phyloP scores from a whole-genome alignment of 2,113 vertebrate species.

The Solea solea region DNA sequence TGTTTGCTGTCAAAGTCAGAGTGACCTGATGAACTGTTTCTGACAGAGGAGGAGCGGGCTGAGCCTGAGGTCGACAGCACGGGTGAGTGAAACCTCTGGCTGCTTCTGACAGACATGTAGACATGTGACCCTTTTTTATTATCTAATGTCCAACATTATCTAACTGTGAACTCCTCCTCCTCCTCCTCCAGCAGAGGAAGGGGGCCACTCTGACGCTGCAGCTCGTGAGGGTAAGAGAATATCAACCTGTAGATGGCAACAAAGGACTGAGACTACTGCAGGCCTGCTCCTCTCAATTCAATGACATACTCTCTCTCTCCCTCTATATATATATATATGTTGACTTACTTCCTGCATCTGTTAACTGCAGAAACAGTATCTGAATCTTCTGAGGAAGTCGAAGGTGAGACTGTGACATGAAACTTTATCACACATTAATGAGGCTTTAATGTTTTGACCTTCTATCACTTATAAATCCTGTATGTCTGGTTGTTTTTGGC shows the following conservation, averaged over 20 bases:
- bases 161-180: constrained; percentile 40
- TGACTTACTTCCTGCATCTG: background rate
- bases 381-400: constrained; percentile 61
- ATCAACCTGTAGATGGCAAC: constrained; percentile 49
- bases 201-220: constrained; percentile 27
- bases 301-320: no score
- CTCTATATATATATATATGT: background rate
- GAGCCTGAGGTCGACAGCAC: constrained; percentile 3
- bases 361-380: constrained; percentile 47
- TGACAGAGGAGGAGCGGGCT: constrained; percentile 42
- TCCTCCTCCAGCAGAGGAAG: constrained; percentile 51
- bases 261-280: background rate
- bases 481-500: constrained; percentile 13
- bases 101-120: background rate
- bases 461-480: background rate
- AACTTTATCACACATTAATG: background rate
- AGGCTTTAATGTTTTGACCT: background rate
- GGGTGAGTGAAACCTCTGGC: constrained; percentile 48
- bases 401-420: constrained; percentile 42
- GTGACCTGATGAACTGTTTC: constrained; percentile 20
- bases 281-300: background rate
- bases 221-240: constrained; percentile 47
- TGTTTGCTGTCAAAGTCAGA: background rate
- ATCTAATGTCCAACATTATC: constrained; percentile 4
- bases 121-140: constrained; percentile 1